phyloP scores from a whole-genome alignment of 2,888 invertebrate species.

The Galerucella calmariensis region DNA sequence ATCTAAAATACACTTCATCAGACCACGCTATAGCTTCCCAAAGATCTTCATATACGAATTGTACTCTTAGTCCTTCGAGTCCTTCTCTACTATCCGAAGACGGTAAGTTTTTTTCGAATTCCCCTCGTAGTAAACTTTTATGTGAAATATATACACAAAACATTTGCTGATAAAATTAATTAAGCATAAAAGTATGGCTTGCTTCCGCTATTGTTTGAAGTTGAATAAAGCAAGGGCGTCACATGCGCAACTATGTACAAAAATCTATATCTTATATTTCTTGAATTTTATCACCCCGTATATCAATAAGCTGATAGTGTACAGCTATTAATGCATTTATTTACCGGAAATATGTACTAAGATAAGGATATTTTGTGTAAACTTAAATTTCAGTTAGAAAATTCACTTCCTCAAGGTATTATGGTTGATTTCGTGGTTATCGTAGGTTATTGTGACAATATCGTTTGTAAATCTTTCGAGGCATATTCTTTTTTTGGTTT shows the following conservation, averaged over 20 bases:
- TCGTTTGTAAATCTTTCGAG: too few species aligned
- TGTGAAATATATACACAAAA: constrained; percentile 8
- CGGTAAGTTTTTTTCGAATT: constrained; percentile 46
- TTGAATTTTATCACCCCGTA: neutral
- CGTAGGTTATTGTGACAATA: too few species aligned
- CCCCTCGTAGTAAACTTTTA: constrained; percentile 1
- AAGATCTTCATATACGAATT: constrained; percentile 53
- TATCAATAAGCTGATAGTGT: neutral
- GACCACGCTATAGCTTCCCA: constrained; percentile 53
- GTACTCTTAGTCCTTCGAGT: constrained; percentile 48
- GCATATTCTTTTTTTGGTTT: too few species aligned
- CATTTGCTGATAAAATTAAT: constrained; percentile 33
- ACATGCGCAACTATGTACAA: neutral
- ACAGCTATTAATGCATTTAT: neutral
- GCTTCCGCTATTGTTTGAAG: constrained; percentile 39
- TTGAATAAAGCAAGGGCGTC: constrained; percentile 42
- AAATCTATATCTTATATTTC: neutral
- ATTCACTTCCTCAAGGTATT: neutral
- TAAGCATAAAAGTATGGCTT: constrained; percentile 42
- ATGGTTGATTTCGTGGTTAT: neutral
- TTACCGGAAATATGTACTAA: neutral
- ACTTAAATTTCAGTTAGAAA: too few species aligned
- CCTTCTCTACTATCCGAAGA: constrained; percentile 53
- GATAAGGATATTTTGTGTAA: neutral
- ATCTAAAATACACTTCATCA: constrained; percentile 42